A percentile compares a stretch with the other conserved stretches of the same genome.
These are phyloP conservation scores for Euclidia mi DNA, from an alignment of 2,888 invertebrate genomes.

Conservation along the genomic window DNA sequence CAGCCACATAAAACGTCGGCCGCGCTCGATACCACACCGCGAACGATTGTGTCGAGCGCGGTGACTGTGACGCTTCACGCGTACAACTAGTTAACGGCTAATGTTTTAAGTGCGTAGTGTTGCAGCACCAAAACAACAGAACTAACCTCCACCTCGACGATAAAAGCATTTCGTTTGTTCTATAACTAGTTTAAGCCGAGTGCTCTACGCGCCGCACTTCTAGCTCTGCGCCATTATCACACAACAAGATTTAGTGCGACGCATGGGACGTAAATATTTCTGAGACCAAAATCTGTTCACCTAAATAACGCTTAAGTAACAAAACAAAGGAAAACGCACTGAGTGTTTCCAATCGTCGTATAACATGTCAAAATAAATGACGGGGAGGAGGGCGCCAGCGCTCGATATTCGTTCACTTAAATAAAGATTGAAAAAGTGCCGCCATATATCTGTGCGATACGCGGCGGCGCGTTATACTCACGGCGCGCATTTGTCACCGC, in stretches of 20 bases:
- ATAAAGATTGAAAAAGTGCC: slow-evolving; percentile 50
- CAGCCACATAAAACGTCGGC: neutral
- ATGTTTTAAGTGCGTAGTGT: slow-evolving; percentile 4
- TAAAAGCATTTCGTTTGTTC: slow-evolving; percentile 4
- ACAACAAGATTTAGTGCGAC: no score
- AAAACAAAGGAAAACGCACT: slow-evolving; percentile 31
- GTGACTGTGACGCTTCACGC: no score
- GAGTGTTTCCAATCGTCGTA: slow-evolving; percentile 20
- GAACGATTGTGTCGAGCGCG: neutral
- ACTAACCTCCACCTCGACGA: neutral
- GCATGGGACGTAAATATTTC: no score
- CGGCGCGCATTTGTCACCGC: slow-evolving; percentile 20
- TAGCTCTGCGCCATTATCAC: no score
- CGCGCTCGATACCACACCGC: neutral
- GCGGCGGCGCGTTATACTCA: slow-evolving; percentile 12
- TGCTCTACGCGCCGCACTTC: no score
- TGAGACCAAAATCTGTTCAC: slow-evolving; percentile 1
- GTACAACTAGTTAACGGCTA: no score
- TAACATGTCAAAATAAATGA: slow-evolving; percentile 11
- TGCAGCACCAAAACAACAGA: neutral
- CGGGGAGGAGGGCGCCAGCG: neutral
- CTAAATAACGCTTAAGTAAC: slow-evolving; percentile 24
- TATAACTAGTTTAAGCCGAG: neutral
- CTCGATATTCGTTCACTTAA: slow-evolving; percentile 45
- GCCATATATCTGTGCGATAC: slow-evolving; percentile 37